Percentiles rank a stretch among this genome's conserved stretches.
Conservation (phyloP, 2,888 invertebrate species). For the Dryobotodes eremita region DNA sequence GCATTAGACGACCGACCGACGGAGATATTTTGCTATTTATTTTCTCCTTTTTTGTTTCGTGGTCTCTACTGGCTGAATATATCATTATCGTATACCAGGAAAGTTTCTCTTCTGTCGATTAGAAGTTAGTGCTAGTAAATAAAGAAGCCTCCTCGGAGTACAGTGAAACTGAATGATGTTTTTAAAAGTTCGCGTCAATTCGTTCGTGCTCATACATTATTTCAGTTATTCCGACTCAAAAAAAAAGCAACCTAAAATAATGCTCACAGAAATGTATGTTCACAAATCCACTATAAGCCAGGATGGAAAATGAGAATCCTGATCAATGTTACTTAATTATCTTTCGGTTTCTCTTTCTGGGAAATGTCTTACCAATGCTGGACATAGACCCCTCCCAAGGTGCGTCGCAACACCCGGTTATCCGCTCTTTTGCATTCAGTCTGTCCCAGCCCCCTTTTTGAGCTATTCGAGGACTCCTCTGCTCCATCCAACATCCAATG, state of each 20-base stretch:
- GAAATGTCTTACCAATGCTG: background rate
- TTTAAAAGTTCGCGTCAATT: background rate
- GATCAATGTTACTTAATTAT: background rate
- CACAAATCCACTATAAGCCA: background rate
- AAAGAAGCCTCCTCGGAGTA: no score
- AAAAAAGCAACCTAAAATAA: background rate
- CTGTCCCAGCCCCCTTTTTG: background rate
- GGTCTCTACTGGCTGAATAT: conserved; percentile 9
- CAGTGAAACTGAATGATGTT: no score
- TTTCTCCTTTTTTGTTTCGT: conserved; percentile 29
- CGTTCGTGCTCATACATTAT: background rate
- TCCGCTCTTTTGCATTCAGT: no score
- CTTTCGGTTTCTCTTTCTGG: background rate
- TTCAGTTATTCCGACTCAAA: background rate
- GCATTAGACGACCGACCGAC: conserved; percentile 27
- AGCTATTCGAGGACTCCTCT: background rate
- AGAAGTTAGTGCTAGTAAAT: conserved; percentile 1
- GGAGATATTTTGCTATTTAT: conserved; percentile 37
- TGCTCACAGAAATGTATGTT: background rate
- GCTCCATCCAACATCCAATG: background rate
- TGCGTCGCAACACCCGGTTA: background rate
- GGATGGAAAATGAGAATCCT: background rate
- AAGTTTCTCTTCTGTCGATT: conserved; percentile 10
- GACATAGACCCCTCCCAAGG: background rate
- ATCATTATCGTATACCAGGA: conserved; percentile 12